Percentiles rank a stretch among this genome's conserved stretches.
phyloP scores from a whole-genome alignment of 1,140 invertebrate species.

The Pygmarrhopalites habei region DNA sequence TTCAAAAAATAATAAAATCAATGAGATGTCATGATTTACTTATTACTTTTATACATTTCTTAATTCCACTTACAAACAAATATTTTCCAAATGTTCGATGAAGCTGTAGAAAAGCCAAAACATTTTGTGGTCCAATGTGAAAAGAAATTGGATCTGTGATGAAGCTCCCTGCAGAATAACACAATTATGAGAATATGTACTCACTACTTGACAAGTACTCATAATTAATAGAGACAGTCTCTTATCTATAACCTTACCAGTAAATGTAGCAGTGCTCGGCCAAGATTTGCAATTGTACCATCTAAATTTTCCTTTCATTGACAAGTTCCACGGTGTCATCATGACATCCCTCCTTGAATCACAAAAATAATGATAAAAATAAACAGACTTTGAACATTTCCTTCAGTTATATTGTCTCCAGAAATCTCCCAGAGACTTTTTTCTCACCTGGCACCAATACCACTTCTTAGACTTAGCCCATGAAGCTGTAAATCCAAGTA shows the following conservation, averaged over 20 bases:
- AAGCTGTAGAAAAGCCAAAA: constrained; percentile 22
- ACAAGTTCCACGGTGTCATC: constrained; percentile 54
- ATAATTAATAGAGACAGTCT: too few relatives aligned
- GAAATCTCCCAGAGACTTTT: too few relatives aligned
- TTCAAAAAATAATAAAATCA: not conserved
- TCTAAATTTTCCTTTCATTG: constrained; percentile 47
- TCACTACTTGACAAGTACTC: too few relatives aligned
- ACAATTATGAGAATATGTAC: too few relatives aligned
- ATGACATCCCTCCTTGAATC: constrained; percentile 45
- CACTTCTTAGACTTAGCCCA: not conserved
- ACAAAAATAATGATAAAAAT: too few relatives aligned
- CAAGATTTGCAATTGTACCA: constrained; percentile 50
- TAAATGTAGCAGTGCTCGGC: not conserved
- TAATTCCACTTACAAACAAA: not conserved
- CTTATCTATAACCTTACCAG: too few relatives aligned
- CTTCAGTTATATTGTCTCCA: too few relatives aligned
- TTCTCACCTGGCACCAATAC: not conserved
- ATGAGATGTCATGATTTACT: too few relatives aligned
- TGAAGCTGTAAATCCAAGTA: not conserved
- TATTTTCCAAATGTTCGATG: constrained; percentile 19
- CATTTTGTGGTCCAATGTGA: constrained; percentile 19
- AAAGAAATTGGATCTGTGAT: constrained; percentile 18
- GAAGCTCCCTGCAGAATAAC: too few relatives aligned
- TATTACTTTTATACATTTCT: too few relatives aligned
- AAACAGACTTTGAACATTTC: too few relatives aligned